A percentile compares a stretch with the other conserved stretches of the same genome.
Evolutionary conservation across 2,797 vertebrate genomes (phyloP).

Genomic region (Premnoplex brunnescens): DNA sequence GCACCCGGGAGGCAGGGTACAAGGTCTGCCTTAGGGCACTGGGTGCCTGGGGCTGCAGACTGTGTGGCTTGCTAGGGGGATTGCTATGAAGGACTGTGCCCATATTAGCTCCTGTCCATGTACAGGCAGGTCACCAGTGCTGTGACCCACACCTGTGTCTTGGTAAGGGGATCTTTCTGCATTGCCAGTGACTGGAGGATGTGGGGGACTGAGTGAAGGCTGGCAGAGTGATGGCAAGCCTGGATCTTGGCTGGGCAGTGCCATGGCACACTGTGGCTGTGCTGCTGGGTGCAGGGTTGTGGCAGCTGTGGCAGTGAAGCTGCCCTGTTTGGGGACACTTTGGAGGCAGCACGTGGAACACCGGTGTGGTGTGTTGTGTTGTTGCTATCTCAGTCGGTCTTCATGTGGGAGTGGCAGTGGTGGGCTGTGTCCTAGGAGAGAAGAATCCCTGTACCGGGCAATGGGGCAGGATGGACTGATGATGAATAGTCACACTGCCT

Average conservation of each 20-base stretch:
- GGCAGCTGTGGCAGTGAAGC: not conserved
- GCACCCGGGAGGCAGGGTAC: accelerated
- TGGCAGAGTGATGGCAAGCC: not conserved
- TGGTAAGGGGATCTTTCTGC: not conserved
- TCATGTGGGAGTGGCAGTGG: not conserved
- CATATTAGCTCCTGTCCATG: accelerated
- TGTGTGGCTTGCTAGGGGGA: not conserved
- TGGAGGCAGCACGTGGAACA: accelerated
- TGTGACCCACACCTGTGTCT: not conserved
- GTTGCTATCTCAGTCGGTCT: not conserved
- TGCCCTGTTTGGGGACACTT: not conserved
- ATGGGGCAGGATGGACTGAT: not conserved
- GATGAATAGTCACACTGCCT: not conserved
- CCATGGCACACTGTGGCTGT: not conserved
- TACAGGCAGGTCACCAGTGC: not conserved
- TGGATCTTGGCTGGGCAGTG: not conserved
- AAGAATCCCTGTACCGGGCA: not conserved
- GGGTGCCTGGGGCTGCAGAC: not conserved
- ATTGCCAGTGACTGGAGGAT: accelerated
- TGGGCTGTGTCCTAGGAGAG: not conserved
- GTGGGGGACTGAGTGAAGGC: not conserved
- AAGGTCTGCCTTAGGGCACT: not conserved
- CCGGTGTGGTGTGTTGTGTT: not conserved
- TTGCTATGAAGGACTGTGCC: not conserved
- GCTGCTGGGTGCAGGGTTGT: not conserved